A percentile compares a stretch with the other conserved stretches of the same genome.
Evolutionary conservation across 2,113 vertebrate genomes (phyloP).

Genomic region (Lates calcarifer): DNA sequence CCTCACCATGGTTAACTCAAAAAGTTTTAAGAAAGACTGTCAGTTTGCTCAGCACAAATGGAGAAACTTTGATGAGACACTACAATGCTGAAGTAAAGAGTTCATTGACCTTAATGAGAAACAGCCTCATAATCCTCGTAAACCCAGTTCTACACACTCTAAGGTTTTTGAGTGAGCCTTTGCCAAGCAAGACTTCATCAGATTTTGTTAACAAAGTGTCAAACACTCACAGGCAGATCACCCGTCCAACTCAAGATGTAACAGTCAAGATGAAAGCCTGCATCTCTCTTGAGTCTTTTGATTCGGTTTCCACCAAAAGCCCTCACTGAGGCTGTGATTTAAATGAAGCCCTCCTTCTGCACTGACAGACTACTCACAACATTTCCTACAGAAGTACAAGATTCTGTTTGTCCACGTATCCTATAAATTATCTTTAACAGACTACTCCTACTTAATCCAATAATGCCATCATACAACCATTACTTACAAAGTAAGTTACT

Average conservation of each 20-base stretch:
- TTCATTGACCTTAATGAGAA: constrained; percentile 43
- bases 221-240: constrained; percentile 62
- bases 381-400: constrained; percentile 4
- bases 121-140: constrained; percentile 31
- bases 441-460: not conserved
- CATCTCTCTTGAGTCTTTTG: constrained; percentile 41
- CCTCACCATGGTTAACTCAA: not conserved
- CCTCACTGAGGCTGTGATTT: constrained; percentile 43
- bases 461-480: not conserved
- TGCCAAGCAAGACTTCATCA: constrained; percentile 55
- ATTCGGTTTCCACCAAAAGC: constrained; percentile 54
- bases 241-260: constrained; percentile 59
- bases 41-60: not conserved
- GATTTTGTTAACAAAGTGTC: constrained; percentile 70
- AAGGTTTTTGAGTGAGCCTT: constrained; percentile 24
- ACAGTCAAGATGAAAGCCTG: constrained; percentile 62
- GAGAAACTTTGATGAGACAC: not conserved
- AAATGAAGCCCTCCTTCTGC: constrained; percentile 39
- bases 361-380: constrained; percentile 8
- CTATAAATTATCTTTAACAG: not conserved
- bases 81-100: not conserved
- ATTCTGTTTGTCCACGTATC: constrained; percentile 3
- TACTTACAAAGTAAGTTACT: too few species aligned
- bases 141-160: constrained; percentile 14
- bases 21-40: not conserved